Evolutionary conservation across 2,888 invertebrate genomes (phyloP).

Genomic region (Diarsia brunnea): DNA sequence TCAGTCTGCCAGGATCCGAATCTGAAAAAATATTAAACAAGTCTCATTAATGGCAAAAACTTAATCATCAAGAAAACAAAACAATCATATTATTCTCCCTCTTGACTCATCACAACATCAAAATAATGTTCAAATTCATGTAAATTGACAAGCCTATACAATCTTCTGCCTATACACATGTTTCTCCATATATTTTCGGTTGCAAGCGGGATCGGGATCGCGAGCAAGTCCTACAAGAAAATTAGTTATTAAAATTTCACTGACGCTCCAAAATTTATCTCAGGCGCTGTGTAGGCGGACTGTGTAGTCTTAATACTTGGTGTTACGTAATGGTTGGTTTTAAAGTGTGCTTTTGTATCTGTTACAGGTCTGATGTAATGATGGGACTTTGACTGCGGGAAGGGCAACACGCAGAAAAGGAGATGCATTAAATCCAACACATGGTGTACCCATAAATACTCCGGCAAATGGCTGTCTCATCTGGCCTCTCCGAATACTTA

Average conservation of each 20-base stretch:
- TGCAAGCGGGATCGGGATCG: constrained; percentile 63
- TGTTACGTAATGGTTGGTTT: constrained; percentile 58
- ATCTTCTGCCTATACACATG: constrained; percentile 19
- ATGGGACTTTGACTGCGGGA: background rate
- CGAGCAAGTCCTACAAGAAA: constrained; percentile 87
- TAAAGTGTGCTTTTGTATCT: background rate
- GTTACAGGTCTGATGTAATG: background rate
- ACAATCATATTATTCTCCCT: background rate
- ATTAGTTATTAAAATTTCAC: constrained; percentile 91
- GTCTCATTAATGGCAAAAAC: background rate
- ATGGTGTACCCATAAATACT: background rate
- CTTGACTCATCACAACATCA: constrained; percentile 21
- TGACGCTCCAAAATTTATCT: constrained; percentile 90
- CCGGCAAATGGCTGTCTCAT: no score
- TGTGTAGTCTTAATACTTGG: constrained; percentile 70
- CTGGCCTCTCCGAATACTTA: no score
- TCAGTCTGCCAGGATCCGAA: no score
- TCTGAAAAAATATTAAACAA: no score
- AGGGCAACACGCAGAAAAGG: background rate
- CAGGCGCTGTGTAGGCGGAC: constrained; percentile 74
- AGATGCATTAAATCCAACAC: background rate
- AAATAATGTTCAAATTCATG: constrained; percentile 46
- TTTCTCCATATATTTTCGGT: constrained; percentile 63
- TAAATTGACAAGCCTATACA: constrained; percentile 14
- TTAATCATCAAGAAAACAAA: background rate